Conservation (phyloP, 1,140 invertebrate species). For the Pararge aegeria region DNA sequence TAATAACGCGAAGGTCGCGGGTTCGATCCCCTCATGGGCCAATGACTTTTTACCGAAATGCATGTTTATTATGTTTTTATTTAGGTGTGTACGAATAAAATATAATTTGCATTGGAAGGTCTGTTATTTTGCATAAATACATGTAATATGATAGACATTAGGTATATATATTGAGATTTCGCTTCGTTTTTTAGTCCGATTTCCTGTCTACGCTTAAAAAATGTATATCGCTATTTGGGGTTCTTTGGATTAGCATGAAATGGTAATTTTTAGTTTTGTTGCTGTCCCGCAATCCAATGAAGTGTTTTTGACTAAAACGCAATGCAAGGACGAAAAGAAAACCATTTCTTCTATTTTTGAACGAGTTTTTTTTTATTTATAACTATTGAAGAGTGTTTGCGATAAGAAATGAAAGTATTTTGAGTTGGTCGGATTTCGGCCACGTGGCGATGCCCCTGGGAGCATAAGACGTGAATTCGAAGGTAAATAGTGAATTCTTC, state of each 20-base stretch:
- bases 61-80: constrained; percentile 16
- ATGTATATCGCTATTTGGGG: background rate
- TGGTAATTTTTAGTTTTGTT: background rate
- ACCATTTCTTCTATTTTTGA: no score
- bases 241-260: background rate
- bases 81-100: constrained; percentile 12
- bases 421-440: no score
- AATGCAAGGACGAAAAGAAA: no score
- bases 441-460: no score
- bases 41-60: constrained; percentile 31
- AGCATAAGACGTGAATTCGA: no score
- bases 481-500: no score
- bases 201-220: constrained; percentile 2
- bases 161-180: background rate
- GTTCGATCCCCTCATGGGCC: constrained; percentile 40
- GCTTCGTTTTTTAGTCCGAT: background rate
- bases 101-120: constrained; percentile 23
- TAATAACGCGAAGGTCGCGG: constrained; percentile 37
- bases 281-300: no score
- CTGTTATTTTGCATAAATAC: constrained; percentile 26
- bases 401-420: no score
- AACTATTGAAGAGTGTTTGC: no score
- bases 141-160: constrained; percentile 17
- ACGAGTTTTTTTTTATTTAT: no score
- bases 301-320: no score